Conservation (phyloP, 2,888 invertebrate genomes). For the Sarcophaga variegata region DNA sequence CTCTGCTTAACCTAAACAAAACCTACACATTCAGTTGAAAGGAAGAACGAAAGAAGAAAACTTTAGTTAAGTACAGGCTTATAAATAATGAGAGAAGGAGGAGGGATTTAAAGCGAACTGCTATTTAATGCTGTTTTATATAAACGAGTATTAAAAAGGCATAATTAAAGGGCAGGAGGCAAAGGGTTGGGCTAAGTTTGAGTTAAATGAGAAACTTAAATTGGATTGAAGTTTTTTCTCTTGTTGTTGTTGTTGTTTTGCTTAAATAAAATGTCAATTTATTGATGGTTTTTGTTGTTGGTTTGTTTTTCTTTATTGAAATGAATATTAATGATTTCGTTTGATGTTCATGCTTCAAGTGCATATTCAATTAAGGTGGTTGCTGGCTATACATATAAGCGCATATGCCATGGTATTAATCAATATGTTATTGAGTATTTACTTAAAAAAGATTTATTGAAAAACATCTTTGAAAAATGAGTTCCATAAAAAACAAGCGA, state of each 20-base stretch:
- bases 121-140: neutral
- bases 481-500: neutral
- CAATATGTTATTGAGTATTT: slow-evolving; percentile 49
- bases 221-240: too few species aligned
- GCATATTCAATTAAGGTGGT: slow-evolving; percentile 40
- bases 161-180: too few species aligned
- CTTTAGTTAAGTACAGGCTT: neutral
- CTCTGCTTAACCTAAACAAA: too few species aligned
- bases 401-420: slow-evolving; percentile 4
- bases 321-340: too few species aligned
- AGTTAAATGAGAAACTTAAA: too few species aligned
- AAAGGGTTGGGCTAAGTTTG: too few species aligned
- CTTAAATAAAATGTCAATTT: too few species aligned
- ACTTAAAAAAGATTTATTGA: slow-evolving; percentile 41
- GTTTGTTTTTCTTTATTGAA: too few species aligned
- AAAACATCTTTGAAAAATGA: slow-evolving; percentile 50
- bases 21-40: neutral
- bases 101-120: neutral
- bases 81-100: too few species aligned
- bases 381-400: neutral
- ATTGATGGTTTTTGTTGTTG: too few species aligned
- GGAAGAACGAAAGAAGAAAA: neutral
- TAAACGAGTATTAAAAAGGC: too few species aligned
- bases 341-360: neutral
- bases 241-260: too few species aligned